Evolutionary conservation across 2,888 invertebrate species (phyloP).

Genomic region (Omphaloscelis lunosa): DNA sequence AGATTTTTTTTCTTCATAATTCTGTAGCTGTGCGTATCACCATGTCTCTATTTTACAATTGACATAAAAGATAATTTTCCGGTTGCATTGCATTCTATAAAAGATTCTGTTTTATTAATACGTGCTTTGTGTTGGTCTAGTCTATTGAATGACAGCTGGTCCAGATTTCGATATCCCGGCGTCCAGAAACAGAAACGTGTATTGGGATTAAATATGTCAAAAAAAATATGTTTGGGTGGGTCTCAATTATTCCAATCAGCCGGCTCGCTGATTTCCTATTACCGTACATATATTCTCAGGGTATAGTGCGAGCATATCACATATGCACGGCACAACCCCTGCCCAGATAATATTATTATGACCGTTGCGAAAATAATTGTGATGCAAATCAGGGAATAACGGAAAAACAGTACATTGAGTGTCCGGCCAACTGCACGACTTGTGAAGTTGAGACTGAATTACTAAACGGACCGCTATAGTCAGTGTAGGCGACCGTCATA

Average conservation of each 20-base stretch:
- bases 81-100: neutral
- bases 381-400: slow-evolving; percentile 14
- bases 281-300: neutral
- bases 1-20: neutral
- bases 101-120: slow-evolving; percentile 5
- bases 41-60: slow-evolving; percentile 1
- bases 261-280: neutral
- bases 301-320: neutral
- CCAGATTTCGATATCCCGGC: neutral
- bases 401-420: slow-evolving; percentile 11
- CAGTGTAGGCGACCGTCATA: slow-evolving; percentile 26
- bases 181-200: neutral
- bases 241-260: slow-evolving; percentile 4
- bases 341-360: neutral
- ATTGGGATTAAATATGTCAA: neutral
- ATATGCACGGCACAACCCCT: slow-evolving; percentile 1
- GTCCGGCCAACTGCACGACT: neutral
- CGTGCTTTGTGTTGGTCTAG: neutral
- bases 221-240: neutral
- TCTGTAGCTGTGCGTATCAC: slow-evolving; percentile 3
- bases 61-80: neutral
- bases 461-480: neutral
- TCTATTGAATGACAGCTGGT: neutral
- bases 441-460: slow-evolving; percentile 23
- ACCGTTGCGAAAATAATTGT: slow-evolving; percentile 13